Base-by-base conservation (phyloP, 1,140 invertebrate species). In the Aphelinus certus region DNA sequence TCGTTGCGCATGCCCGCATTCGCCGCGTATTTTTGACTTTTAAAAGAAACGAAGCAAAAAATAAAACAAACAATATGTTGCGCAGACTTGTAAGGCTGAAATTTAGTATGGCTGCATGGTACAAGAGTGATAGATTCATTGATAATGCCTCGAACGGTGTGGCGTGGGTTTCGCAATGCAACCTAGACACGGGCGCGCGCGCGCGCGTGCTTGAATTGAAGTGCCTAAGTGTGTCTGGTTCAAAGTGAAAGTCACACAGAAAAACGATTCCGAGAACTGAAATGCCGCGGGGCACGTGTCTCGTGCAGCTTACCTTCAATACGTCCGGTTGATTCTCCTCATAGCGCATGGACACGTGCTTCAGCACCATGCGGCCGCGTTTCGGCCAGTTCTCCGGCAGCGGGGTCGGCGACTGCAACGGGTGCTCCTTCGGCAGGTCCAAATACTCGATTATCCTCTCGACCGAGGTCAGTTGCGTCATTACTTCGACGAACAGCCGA, bases 381-480 rank as follows among this genome's bases (percentile, higher is more conserved):
- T 82, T 78, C 1, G 90, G 90, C 90, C 90, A 91, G 7, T 82
- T 78, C 0, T 71, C 10, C 1, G 89, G 82, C 0, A 88, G 84
- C 26, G 84, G 80, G 62, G 83, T 79, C 0, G 80, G 42, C 2
- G 87, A 85, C 26, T 81, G 80, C 63, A 89, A 79, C 0, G 84
- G 79, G 45, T 81, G 83, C 86, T 94, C 93, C 55, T 87, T 85
- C 0, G 92, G 90, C 2, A 95, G 82, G 64, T 91, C 86, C 0
- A 91, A 92, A 80, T 96, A 96, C 77, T 96, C 92, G 5, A 94
- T 76, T 7, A 95, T 90, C 77, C 94, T 89, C 84, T 95, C 94
- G 1, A 96, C 94, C 49, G 94, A 93, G 1, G 94, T 95, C 91
- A 97, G 94, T 82, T 96, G 91, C 71, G 93, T 94, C 78, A 92